A percentile compares a stretch with the other conserved stretches of the same genome.
Conservation (phyloP, 2,113 vertebrate species). For the Daphoenositta chrysoptera region DNA sequence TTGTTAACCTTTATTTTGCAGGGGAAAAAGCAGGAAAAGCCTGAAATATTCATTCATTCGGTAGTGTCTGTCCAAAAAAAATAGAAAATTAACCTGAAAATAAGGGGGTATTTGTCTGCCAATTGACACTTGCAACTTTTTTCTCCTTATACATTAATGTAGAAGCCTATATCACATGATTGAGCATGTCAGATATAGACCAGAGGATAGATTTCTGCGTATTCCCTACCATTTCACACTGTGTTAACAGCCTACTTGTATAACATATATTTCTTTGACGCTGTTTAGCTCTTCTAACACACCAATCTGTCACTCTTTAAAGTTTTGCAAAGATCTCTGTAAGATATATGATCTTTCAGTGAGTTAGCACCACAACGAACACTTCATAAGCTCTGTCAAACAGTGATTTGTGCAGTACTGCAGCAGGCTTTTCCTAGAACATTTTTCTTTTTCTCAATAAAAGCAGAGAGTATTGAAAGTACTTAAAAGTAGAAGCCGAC, state of each 20-base stretch:
- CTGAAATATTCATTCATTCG: not conserved
- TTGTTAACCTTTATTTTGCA: not conserved
- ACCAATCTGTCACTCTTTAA: constrained; percentile 30
- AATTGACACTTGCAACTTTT: not conserved
- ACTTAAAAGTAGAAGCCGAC: not conserved
- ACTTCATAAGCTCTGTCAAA: constrained; percentile 18
- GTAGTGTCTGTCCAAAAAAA: not conserved
- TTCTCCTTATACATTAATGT: not conserved
- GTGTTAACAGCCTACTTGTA: not conserved
- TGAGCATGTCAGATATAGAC: not conserved
- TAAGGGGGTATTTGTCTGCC: not conserved
- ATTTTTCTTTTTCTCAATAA: constrained; percentile 4
- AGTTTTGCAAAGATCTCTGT: not conserved
- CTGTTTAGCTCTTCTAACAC: constrained; percentile 13
- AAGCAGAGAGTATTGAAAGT: not conserved
- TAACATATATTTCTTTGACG: constrained; percentile 13
- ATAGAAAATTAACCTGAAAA: not conserved
- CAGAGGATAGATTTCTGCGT: not conserved
- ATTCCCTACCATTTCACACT: not conserved
- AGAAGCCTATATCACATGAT: not conserved
- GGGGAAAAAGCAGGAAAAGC: not conserved
- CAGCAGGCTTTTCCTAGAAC: not conserved
- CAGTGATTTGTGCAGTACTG: not conserved
- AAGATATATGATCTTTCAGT: constrained; percentile 17
- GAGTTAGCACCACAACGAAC: not conserved